phyloP scores from a whole-genome alignment of 2,888 invertebrate genomes.

The Eledone cirrhosa region DNA sequence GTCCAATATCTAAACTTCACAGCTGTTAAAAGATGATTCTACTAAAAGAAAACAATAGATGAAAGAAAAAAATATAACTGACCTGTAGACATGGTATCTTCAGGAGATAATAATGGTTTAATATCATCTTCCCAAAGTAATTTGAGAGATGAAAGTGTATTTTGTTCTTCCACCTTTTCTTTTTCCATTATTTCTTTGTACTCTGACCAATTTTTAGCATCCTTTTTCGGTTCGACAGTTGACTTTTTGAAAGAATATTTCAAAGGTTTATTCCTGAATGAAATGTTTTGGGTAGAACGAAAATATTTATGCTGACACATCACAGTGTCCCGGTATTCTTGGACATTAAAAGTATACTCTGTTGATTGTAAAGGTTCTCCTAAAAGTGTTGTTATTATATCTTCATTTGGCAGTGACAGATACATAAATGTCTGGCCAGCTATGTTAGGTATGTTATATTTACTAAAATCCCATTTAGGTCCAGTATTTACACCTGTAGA shows the following conservation, averaged over 20 bases:
- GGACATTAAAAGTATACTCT: constrained; percentile 41
- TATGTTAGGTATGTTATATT: constrained; percentile 49
- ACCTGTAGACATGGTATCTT: constrained; percentile 48
- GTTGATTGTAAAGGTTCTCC: constrained; percentile 21
- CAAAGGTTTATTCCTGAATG: constrained; percentile 31
- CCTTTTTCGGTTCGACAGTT: constrained; percentile 34
- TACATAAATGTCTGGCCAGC: constrained; percentile 33
- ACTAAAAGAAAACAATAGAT: too few species aligned
- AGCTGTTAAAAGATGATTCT: too few species aligned
- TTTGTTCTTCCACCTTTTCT: constrained; percentile 23
- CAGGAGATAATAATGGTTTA: constrained; percentile 53
- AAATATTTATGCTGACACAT: constrained; percentile 19
- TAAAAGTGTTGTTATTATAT: constrained; percentile 25
- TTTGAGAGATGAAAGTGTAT: constrained; percentile 39
- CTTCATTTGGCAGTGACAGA: constrained; percentile 40
- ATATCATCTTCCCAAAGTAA: constrained; percentile 52
- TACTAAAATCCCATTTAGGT: constrained; percentile 43
- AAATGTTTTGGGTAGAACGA: not conserved
- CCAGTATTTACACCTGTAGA: not conserved
- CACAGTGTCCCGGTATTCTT: constrained; percentile 33
- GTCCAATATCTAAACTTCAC: too few species aligned
- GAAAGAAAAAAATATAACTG: not conserved
- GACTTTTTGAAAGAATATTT: constrained; percentile 49
- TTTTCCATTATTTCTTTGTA: constrained; percentile 42
- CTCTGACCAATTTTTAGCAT: constrained; percentile 54